Percentiles rank a stretch among this genome's conserved stretches.
Evolutionary conservation across 37 sponge, comb jelly and placozoan genomes (phyloP).

Genomic region (Corticium candelabrum): DNA sequence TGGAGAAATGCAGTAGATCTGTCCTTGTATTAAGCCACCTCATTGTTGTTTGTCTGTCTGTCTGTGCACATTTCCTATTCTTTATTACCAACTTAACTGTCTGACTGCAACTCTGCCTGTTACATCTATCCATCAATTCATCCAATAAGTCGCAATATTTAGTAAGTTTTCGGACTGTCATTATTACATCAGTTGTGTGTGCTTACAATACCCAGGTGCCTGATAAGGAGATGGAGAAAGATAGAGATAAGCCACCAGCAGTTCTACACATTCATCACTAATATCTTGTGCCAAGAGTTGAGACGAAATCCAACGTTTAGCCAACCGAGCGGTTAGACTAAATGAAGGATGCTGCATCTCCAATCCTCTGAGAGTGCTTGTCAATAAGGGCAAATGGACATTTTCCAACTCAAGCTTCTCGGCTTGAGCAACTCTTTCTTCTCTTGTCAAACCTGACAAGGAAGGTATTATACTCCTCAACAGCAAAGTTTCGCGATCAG

Average conservation of each 20-base stretch:
- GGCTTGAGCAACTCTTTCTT: background rate
- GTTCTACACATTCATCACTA: conserved; percentile 76
- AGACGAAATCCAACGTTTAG: conserved; percentile 81
- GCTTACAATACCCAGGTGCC: conserved; percentile 63
- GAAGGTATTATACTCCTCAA: no score
- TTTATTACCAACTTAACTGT: no score
- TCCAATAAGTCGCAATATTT: no score
- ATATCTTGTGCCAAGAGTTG: conserved; percentile 79
- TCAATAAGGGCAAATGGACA: background rate
- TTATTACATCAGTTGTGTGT: no score
- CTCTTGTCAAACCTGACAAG: background rate
- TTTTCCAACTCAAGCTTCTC: background rate
- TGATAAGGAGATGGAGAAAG: conserved; percentile 43
- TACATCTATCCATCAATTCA: no score
- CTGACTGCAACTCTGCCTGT: no score
- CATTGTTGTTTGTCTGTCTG: no score
- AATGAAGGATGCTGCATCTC: conserved; percentile 56
- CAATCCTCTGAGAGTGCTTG: background rate
- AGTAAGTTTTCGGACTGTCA: no score
- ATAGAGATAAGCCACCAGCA: conserved; percentile 76
- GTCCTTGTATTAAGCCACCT: no score
- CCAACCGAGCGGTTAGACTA: conserved; percentile 50
- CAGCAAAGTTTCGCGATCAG: background rate
- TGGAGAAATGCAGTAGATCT: no score
- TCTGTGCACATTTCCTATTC: no score